Percentiles rank a stretch among this genome's conserved stretches.
Conservation (phyloP, 2,797 vertebrate species). For the Rhyacichthys aspro region DNA sequence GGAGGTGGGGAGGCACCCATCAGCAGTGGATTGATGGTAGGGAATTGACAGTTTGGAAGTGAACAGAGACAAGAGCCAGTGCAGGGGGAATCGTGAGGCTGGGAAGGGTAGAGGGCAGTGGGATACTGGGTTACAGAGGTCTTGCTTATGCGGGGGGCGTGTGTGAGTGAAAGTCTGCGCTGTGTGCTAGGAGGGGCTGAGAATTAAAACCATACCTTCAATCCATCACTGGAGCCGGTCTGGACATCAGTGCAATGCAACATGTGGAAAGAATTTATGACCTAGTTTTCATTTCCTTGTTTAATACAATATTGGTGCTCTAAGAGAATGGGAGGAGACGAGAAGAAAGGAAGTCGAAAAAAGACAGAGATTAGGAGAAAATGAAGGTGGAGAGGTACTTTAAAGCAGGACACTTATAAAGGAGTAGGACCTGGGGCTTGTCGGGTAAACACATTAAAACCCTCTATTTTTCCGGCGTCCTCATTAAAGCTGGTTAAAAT, state of each 20-base stretch:
- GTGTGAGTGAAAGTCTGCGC: slow-evolving; percentile 22
- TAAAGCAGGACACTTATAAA: slow-evolving; percentile 35
- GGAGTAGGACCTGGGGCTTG: not conserved
- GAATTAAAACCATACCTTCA: slow-evolving; percentile 79
- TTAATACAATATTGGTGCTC: slow-evolving; percentile 71
- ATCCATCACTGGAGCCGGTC: slow-evolving; percentile 74
- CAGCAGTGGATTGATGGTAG: slow-evolving; percentile 35
- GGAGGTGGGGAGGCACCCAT: slow-evolving; percentile 14
- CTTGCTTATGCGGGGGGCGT: slow-evolving; percentile 19
- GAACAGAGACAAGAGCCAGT: slow-evolving; percentile 45
- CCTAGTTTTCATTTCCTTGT: slow-evolving; percentile 85
- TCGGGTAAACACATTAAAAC: slow-evolving; percentile 10
- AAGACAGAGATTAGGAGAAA: slow-evolving; percentile 40
- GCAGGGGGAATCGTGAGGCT: slow-evolving; percentile 34
- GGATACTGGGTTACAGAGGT: slow-evolving; percentile 60
- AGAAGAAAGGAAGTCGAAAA: slow-evolving; percentile 40
- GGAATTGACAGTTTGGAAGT: slow-evolving; percentile 56
- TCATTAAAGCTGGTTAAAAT: slow-evolving; percentile 9
- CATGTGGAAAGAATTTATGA: slow-evolving; percentile 87
- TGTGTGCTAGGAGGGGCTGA: slow-evolving; percentile 31
- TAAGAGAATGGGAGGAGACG: slow-evolving; percentile 29
- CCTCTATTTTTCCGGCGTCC: not conserved
- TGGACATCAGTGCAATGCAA: slow-evolving; percentile 71
- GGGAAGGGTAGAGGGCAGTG: slow-evolving; percentile 43
- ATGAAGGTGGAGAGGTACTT: slow-evolving; percentile 20